Percentiles rank a stretch among this genome's conserved stretches.
These are phyloP conservation scores for Anseranas semipalmata DNA, from an alignment of 2,113 vertebrate genomes.

Conservation along the genomic window DNA sequence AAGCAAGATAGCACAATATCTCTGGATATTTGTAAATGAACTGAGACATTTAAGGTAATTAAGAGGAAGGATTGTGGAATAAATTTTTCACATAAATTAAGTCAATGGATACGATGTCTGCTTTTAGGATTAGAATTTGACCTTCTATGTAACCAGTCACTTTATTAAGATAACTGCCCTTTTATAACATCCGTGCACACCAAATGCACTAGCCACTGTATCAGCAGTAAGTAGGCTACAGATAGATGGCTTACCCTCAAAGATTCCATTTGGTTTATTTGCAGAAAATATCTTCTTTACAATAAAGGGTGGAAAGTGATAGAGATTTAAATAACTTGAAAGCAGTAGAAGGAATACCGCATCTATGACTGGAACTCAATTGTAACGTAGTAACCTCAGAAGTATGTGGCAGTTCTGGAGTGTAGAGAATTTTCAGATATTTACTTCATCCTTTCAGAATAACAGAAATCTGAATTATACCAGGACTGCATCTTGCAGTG, in stretches of 20 bases:
- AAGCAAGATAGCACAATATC: not conserved
- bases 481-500: not conserved
- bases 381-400: not conserved
- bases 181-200: not conserved
- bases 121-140: not conserved
- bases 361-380: not conserved
- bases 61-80: not conserved
- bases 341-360: not conserved
- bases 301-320: not conserved
- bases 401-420: not conserved
- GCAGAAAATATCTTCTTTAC: not conserved
- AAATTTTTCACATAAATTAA: not conserved
- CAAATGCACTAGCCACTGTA: not conserved
- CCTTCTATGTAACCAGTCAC: not conserved
- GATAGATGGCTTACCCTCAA: not conserved
- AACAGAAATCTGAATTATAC: not conserved
- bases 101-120: not conserved
- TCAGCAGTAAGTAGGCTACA: not conserved
- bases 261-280: not conserved
- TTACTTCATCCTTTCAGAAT: not conserved
- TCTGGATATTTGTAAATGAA: not conserved
- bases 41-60: not conserved
- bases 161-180: not conserved
- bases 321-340: slow-evolving; percentile 1
- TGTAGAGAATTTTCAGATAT: not conserved